Conservation (phyloP, 1,140 invertebrate species). For the Drosophila kepulauana region DNA sequence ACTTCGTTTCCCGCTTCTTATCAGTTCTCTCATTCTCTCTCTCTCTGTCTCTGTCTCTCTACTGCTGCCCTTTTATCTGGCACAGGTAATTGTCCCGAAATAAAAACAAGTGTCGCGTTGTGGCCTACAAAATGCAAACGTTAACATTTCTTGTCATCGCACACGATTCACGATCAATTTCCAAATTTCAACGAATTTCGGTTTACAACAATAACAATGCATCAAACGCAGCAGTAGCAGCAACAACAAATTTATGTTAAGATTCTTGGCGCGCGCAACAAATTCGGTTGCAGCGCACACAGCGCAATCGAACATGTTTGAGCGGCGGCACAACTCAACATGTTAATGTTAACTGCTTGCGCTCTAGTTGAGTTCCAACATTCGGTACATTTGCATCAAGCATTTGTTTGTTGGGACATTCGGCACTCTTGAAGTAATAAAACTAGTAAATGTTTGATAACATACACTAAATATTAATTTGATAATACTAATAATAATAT, state of each 20-base stretch:
- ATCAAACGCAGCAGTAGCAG: not conserved
- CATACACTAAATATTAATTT: no score
- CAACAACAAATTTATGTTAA: conserved; percentile 15
- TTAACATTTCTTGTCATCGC: conserved; percentile 31
- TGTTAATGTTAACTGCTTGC: conserved; percentile 22
- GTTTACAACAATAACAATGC: conserved; percentile 1
- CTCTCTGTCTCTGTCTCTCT: no score
- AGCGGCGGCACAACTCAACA: not conserved
- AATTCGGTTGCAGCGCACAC: not conserved
- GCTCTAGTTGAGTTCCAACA: not conserved
- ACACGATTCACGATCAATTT: conserved; percentile 38
- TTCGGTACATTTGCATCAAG: no score
- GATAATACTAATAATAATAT: no score
- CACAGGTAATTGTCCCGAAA: conserved; percentile 22
- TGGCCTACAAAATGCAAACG: conserved; percentile 33
- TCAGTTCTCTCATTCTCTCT: conserved; percentile 4
- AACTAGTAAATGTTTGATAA: no score
- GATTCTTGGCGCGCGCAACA: conserved; percentile 19
- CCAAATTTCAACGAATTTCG: conserved; percentile 43
- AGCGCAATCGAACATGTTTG: conserved; percentile 36
- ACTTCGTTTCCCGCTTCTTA: conserved; percentile 35
- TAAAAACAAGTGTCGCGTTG: conserved; percentile 24
- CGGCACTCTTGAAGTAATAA: no score
- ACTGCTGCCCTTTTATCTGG: conserved; percentile 18
- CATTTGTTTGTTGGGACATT: no score